Evolutionary conservation across 2,113 vertebrate genomes (phyloP), one percentile per base, ranked within the genome.

Genomic region (Helogale parvula): DNA sequence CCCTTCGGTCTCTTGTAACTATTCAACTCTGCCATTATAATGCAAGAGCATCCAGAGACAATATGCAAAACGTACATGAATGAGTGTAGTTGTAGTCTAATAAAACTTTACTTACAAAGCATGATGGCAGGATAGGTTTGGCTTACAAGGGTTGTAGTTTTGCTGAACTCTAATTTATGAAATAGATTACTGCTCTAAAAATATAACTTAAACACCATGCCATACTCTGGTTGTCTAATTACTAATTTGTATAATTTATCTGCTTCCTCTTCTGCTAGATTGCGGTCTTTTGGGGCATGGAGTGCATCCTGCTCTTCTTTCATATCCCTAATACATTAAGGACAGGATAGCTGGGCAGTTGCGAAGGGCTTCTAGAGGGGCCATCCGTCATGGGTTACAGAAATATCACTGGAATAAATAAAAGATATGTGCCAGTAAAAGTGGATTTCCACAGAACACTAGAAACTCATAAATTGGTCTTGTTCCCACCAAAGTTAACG

Each of bases 31-130:
- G 33, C 33, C 38, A 23, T n/a, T 80, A 45, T 4, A 89, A 60
- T 19, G 50, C 50, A 63, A 77, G 95, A 68, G 27, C 45, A 85
- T 50, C 8, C 33, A 76, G 4, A 77, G 47, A 85, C 13, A 50
- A 86, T 8, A 69, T 25, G 17, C 17, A 54, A 60, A 19, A 89
- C 47, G 27, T 77, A 76, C 90, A 81, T 35, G 2, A 93, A 74
- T 25, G 15, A 82, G 25, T 16, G 0, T 79, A 33, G 17, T 1
- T 94, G n/a, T 38, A 7, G 52, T 25, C 33, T 47, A 81, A 38
- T 47, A 69, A 71, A 95, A 80, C 38, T 96, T 79, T 66, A 89
- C 31, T 83, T 85, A 81, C 29, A 31, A 86, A 88, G 96, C 81
- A 3, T 35, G 60, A 54, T 23, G 50, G 80, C 19, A 80, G 8